Base-by-base conservation (phyloP, 2,113 vertebrate species). In the Lamprotornis superbus region DNA sequence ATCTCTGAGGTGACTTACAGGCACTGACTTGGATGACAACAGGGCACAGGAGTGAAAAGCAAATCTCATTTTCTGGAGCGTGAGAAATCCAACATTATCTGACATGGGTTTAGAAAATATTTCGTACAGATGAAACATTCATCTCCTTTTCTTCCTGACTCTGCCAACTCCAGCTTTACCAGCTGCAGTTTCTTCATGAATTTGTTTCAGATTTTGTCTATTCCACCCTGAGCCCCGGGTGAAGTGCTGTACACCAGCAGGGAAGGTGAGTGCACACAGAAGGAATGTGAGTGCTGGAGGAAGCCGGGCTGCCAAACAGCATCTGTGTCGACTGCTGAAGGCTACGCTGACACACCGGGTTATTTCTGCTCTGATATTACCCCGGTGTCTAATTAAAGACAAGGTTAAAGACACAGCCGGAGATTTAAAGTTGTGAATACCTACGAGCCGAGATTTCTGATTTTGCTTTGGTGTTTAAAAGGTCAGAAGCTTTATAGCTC, bases 351-450 rank as follows among this genome's bases (percentile, higher is more conserved):
- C 92, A 94, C 79, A 33, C 55, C 1, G 7, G 68, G 88, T 92
- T 96, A 95, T 96, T 96, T 96, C 92, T 96, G 93, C 83, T 49
- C 50, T 52, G 82, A 67, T 92, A 53, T 71, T 90, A 96, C n/a
- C 42, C 25, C 2, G 4, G 68, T 67, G 71, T 86, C 92, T 92
- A 96, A 96, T 97, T 97, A 97, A 96, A 95, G 94, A 77, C 80
- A 78, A 87, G 92, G 91, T 93, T 96, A 93, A 86, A 93, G 40
- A 81, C 25, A 70, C 52, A 52, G 76, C 9, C 73, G 50, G 80
- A 63, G 94, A 90, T 81, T 75, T 81, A 40, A 92, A 68, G 76
- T 64, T 81, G 87, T 81, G 68, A 97, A 94, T 87, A 77, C 59
- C 83, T 83, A 37, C 0, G 0, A 86, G 79, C 0, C 0, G 69